Base-by-base conservation (phyloP, 2,113 vertebrate genomes). In the Dendrocopos noguchii region DNA sequence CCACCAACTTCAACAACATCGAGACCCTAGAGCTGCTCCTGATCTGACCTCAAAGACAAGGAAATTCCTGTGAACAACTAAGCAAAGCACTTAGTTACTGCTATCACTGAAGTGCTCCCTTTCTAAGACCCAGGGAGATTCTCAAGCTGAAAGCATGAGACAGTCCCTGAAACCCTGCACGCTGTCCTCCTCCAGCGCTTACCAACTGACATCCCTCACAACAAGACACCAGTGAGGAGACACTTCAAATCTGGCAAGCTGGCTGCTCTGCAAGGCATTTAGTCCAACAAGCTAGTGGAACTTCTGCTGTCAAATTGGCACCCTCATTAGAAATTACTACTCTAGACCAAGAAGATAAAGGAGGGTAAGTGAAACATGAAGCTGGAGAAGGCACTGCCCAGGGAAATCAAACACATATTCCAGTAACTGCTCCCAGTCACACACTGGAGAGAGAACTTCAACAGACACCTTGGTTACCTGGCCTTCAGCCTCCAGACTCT, bases 91-190 rank as follows among this genome's bases (percentile, higher is more conserved):
- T 56, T 21, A 8, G 5, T 39, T 2, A 4, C 44, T n/a, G 64
- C 3, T 21, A 27, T 12, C 20, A 3, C 76, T 7, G 56, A n/a
- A 15, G 39, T 3, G 24, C 47, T 5, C 25, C 9, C 19, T 8
- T 5, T 4, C 17, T 47, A 29, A 3, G 2, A 34, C 15, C 12
- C 39, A 29, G 15, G 0, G 0, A 29, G 46, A 55, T 4, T 2
- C 34, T 17, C 12, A 8, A 25, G 50, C 42, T 15, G 44, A 18
- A 59, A 46, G 36, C 12, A n/a, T 2, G 1, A 2, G 5, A 4
- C 0, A 3, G 11, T 1, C n/a, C 11, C 1, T 0, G 31, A 15
- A 50, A 44, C 7, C 31, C 1, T 12, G 17, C 42, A 59, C 28
- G 25, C 31, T 0, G 2, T 2, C 47, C 76, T 33, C 39, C 12